Evolutionary conservation across 2,888 invertebrate genomes (phyloP), one percentile per base, ranked within the genome.

Genomic region (Hydrotaea cyrtoneurina): DNA sequence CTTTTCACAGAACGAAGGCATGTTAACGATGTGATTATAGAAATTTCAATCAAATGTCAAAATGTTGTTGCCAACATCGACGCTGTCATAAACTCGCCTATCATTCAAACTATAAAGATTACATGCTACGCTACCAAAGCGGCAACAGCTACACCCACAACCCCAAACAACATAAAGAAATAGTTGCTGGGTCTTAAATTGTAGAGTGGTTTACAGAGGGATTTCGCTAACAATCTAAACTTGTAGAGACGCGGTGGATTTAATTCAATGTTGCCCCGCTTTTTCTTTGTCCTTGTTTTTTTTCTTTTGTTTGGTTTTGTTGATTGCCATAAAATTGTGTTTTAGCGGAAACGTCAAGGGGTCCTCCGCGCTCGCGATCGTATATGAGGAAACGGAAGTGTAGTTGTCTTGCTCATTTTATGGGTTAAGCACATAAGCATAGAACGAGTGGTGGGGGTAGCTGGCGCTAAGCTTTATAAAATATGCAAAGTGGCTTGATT

Each of bases 31-130:
- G 39, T 43, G 66, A 66, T 66, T 66, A 66, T 66, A 43, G 43
- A 66, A 17, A 66, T 43, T 66, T 66, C 66, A 66, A 66, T 66
- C 66, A 66, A 66, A 43, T 66, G 43, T 66, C 66, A 66, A 66
- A 66, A 66, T 66, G 36, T 62, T 62, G 21, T 59, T 59, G 10
- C 36, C 62, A 19, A 62, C 31, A 62, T 31, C 62, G 31, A 62
- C 31, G 26, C 2, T 26, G 13, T 0, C 31, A 31, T 31, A 36
- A 62, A 36, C 31, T 15, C n/a, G 2, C 36, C 3, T 62, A 17
- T 62, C 31, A n/a, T 62, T 62, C 62, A 21, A 31, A 62, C 31
- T 31, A 62, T 62, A 36, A 62, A 36, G 31, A 26, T 31, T 62
- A 31, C n/a, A n/a, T n/a, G 50, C 50, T 31, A 39, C 13, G 39